phyloP scores from a whole-genome alignment of 2,888 invertebrate genomes.

The Sabatieria punctata region DNA sequence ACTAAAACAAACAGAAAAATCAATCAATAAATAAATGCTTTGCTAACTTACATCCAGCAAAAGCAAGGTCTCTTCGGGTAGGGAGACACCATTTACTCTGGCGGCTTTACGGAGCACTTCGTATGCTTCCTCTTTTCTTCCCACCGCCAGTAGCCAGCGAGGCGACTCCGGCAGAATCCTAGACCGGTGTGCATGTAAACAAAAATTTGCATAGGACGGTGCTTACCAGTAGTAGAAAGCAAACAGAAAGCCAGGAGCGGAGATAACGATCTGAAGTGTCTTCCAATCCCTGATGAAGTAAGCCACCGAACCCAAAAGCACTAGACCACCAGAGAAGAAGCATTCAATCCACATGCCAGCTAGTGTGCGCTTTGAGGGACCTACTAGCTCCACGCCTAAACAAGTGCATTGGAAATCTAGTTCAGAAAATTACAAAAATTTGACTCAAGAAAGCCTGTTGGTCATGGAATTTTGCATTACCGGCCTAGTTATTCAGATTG shows the following conservation, averaged over 20 bases:
- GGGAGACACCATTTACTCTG: neutral
- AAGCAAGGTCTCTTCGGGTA: neutral
- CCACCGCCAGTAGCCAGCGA: constrained; percentile 1
- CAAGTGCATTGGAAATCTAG: no score
- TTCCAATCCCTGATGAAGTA: neutral
- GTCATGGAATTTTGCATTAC: no score
- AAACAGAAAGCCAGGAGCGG: neutral
- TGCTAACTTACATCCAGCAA: neutral
- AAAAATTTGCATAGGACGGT: no score
- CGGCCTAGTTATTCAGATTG: no score
- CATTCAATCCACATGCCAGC: neutral
- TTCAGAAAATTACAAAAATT: no score
- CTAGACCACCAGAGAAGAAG: neutral
- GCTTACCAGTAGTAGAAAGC: neutral
- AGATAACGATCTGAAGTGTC: neutral
- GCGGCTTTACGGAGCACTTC: neutral
- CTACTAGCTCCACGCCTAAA: constrained; percentile 4
- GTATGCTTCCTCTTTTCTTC: neutral
- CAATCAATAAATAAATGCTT: no score
- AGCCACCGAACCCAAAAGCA: neutral
- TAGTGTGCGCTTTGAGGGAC: constrained; percentile 1
- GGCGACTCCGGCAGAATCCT: constrained; percentile 2
- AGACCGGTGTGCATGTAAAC: neutral
- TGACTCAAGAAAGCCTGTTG: no score
- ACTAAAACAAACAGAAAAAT: no score